Conservation (phyloP, 2,797 vertebrate genomes). For the Silurus aristotelis region DNA sequence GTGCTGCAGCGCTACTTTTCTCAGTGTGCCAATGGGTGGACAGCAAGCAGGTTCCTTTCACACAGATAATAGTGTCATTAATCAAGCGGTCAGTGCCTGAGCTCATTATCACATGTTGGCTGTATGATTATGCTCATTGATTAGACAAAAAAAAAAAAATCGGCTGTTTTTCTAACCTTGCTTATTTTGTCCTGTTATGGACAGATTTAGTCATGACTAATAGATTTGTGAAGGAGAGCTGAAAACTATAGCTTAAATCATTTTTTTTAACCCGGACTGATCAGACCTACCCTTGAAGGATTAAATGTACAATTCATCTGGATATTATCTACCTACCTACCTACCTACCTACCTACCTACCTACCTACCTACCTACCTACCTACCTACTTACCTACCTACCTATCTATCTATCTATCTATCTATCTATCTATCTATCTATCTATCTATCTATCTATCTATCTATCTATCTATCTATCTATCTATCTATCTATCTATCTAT, state of each 20-base stretch:
- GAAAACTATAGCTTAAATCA: conserved; percentile 68
- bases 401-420: too few species aligned
- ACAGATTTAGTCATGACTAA: conserved; percentile 65
- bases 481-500: too few species aligned
- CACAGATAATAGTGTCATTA: conserved; percentile 73
- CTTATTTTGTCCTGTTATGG: conserved; percentile 56
- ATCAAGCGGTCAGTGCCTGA: conserved; percentile 63
- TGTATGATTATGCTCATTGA: conserved; percentile 76
- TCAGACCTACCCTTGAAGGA: background rate
- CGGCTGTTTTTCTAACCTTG: conserved; percentile 55
- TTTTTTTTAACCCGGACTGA: conserved; percentile 18
- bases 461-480: too few species aligned
- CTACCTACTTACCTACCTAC: too few species aligned
- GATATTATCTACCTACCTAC: background rate
- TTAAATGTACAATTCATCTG: conserved; percentile 16
- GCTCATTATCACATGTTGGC: conserved; percentile 66
- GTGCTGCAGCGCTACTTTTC: conserved; percentile 18
- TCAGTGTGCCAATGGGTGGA: conserved; percentile 32
- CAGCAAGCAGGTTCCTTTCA: conserved; percentile 55
- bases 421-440: too few species aligned
- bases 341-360: too few species aligned
- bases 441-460: too few species aligned
- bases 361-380: too few species aligned
- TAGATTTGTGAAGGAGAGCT: conserved; percentile 69
- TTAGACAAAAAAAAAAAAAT: conserved; percentile 65